These are phyloP conservation scores for Lordiphosa clarofinis DNA, from an alignment of 1,140 invertebrate genomes.

Conservation along the genomic window DNA sequence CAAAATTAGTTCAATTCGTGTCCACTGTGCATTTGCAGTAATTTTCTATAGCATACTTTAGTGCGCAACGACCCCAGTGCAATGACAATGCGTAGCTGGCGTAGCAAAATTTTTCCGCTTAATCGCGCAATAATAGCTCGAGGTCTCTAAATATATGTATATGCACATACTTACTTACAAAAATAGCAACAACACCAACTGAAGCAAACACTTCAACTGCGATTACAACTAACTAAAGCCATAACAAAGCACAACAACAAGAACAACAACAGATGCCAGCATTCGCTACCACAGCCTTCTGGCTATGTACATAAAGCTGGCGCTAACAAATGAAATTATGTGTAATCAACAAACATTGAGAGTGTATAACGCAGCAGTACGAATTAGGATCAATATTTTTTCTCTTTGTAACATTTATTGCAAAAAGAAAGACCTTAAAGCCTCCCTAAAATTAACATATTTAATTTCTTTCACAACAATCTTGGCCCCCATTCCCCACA, in stretches of 20 bases:
- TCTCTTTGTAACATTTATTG: too few relatives aligned
- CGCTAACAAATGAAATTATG: neutral
- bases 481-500: too few relatives aligned
- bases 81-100: slow-evolving; percentile 41
- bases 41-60: slow-evolving; percentile 42
- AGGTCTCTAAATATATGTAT: slow-evolving; percentile 53
- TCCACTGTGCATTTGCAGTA: slow-evolving; percentile 18
- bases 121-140: slow-evolving; percentile 67
- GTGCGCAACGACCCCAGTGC: slow-evolving; percentile 26
- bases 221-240: slow-evolving; percentile 41
- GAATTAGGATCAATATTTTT: too few relatives aligned
- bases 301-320: neutral
- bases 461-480: too few relatives aligned
- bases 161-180: neutral
- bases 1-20: neutral
- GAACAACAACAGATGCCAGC: slow-evolving; percentile 1
- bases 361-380: too few relatives aligned
- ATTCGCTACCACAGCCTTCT: neutral
- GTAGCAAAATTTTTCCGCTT: slow-evolving; percentile 54
- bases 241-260: slow-evolving; percentile 19
- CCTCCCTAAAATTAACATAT: neutral
- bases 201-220: slow-evolving; percentile 19
- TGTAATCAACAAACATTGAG: too few relatives aligned
- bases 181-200: slow-evolving; percentile 19
- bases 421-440: slow-evolving; percentile 3